Evolutionary conservation across 1,140 invertebrate genomes (phyloP).

Genomic region (Leptopilina clavipes): DNA sequence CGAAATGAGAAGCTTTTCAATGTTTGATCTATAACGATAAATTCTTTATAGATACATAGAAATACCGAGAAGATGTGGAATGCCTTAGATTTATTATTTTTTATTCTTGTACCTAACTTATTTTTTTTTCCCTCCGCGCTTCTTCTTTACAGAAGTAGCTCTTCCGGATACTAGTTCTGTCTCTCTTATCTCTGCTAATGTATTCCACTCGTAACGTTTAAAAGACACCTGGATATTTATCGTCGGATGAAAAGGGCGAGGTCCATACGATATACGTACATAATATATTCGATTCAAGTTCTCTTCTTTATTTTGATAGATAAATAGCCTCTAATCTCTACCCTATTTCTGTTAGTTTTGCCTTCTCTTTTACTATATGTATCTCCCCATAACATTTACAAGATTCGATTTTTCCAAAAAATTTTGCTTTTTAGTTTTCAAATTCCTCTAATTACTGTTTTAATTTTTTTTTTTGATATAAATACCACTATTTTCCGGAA

Average conservation of each 20-base stretch:
- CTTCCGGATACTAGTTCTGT: slow-evolving; percentile 20
- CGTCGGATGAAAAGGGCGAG: background rate
- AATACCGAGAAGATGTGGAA: background rate
- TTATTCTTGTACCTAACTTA: background rate
- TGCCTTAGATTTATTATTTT: background rate
- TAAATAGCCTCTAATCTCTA: background rate
- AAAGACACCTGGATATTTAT: slow-evolving; percentile 16
- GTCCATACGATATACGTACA: background rate
- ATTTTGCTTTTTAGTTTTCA: too few species aligned
- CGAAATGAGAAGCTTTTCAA: background rate
- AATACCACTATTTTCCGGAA: too few species aligned
- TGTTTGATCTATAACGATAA: slow-evolving; percentile 6
- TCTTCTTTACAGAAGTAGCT: background rate
- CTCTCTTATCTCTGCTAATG: slow-evolving; percentile 3
- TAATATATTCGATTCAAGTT: slow-evolving; percentile 5
- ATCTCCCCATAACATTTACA: too few species aligned
- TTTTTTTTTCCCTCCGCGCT: background rate
- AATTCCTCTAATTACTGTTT: too few species aligned
- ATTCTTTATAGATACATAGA: background rate
- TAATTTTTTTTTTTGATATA: too few species aligned
- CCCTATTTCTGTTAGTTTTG: background rate
- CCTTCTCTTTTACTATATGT: too few species aligned
- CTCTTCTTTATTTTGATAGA: slow-evolving; percentile 4
- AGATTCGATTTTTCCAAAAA: too few species aligned
- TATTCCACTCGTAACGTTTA: background rate